Base-by-base conservation (phyloP, 2,113 vertebrate genomes). In the Mesocricetus auratus region DNA sequence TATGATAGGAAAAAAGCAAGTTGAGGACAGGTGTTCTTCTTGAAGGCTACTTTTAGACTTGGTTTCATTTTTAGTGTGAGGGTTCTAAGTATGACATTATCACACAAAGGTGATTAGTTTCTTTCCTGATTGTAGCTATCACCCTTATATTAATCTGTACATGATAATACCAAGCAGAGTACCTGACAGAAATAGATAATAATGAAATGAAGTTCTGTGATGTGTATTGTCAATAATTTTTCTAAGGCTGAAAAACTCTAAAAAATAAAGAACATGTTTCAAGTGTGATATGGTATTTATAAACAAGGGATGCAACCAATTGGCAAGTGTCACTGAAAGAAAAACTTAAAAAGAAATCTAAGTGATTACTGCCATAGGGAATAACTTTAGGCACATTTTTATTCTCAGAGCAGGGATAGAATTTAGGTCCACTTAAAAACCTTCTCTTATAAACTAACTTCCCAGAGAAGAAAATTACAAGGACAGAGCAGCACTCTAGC, bases 361-460 rank as follows among this genome's bases (percentile, higher is more conserved):
- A 24, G n/a, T 69, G 42, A 33, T 69, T 53, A 16, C 7, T 69
- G 1, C 3, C 45, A 69, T 22, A 87, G 7, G 10, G 21, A 50
- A 68, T 69, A 53, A 75, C 89, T 81, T 83, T 71, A 96, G 74
- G 45, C n/a, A 74, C 33, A 62, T 50, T 7, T 86, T 88, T 4
- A 42, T 16, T 56, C 56, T 31, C 89, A 93, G 36, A 39, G 19
- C 31, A 66, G 0, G 0, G 0, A 86, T 56, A 73, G 21, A 56
- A 7, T 79, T 74, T 79, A 69, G 53, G 6, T 88, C 60, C 87
- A 26, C 10, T 26, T n/a, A 62, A 60, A 85, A 58, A 69, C 0
- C 6, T 39, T 68, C 16, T 45, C 71, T 58, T 79, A 12, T 21
- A 91, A 94, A 78, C 45, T 94, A 79, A 95, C 10, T 94, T 90